These are phyloP conservation scores for Cactoblastis cactorum DNA, from an alignment of 2,888 invertebrate species.

Conservation along the genomic window DNA sequence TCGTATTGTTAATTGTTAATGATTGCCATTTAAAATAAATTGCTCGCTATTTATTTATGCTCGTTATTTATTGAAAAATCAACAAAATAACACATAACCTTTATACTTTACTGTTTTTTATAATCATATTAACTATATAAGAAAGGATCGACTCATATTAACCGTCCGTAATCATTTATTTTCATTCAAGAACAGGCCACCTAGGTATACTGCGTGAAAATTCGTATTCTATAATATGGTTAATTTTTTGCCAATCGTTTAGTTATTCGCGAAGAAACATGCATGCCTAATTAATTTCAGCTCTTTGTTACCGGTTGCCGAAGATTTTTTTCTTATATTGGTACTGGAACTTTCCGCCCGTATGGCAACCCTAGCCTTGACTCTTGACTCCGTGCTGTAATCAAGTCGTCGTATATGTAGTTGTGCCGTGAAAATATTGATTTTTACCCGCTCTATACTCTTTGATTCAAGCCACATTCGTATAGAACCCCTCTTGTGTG, in stretches of 20 bases:
- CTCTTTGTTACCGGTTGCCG: background rate
- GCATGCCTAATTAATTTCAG: background rate
- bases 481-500: background rate
- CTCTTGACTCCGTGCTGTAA: slow-evolving; percentile 4
- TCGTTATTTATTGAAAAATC: no score
- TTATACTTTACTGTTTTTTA: no score
- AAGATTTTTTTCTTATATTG: background rate
- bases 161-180: no score
- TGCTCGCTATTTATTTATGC: no score
- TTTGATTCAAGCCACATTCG: background rate
- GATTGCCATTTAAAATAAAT: no score
- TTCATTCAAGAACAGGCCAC: background rate
- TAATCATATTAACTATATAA: no score
- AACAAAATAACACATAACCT: no score
- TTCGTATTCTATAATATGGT: background rate
- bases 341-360: background rate
- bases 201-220: no score
- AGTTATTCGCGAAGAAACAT: background rate
- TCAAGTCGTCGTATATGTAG: background rate
- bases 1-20: no score
- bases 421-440: background rate
- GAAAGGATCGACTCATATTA: no score
- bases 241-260: background rate
- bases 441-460: background rate
- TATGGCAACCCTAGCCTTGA: slow-evolving; percentile 11